phyloP scores from a whole-genome alignment of 2,888 invertebrate species.

The Dryomyza anilis region DNA sequence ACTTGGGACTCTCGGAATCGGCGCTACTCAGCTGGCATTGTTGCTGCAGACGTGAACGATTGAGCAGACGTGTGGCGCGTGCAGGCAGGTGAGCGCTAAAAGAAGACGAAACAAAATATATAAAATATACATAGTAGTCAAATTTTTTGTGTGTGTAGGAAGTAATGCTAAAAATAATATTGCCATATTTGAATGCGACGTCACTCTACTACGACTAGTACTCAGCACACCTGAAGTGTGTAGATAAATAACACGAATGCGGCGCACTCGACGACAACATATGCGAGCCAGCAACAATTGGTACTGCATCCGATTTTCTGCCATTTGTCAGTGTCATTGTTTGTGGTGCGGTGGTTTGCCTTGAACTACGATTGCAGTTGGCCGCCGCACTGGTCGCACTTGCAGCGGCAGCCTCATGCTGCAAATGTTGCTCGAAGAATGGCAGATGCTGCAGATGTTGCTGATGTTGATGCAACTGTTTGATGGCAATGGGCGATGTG shows the following conservation, averaged over 20 bases:
- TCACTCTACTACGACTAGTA: too few species aligned
- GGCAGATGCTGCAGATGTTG: conserved; percentile 25
- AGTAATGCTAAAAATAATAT: too few species aligned
- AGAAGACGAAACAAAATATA: conserved; percentile 18
- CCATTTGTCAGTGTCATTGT: background rate
- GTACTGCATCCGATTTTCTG: background rate
- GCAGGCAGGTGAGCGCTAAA: conserved; percentile 60
- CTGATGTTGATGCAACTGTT: conserved; percentile 30
- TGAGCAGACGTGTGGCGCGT: conserved; percentile 59
- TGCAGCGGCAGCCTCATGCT: conserved; percentile 11
- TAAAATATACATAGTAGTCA: too few species aligned
- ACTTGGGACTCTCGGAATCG: conserved; percentile 58
- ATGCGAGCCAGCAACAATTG: conserved; percentile 33
- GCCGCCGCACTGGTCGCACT: conserved; percentile 31
- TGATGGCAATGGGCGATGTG: conserved; percentile 47
- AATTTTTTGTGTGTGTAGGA: too few species aligned
- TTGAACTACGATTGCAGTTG: conserved; percentile 36
- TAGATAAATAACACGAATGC: conserved; percentile 27
- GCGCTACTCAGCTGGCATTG: conserved; percentile 48
- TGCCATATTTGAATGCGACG: too few species aligned
- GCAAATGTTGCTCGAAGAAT: conserved; percentile 25
- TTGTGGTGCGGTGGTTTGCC: conserved; percentile 28
- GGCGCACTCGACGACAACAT: conserved; percentile 44
- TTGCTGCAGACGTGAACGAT: conserved; percentile 60
- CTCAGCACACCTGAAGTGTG: conserved; percentile 22